phyloP scores from a whole-genome alignment of 2,113 vertebrate genomes.

The Ardeotis arabs region DNA sequence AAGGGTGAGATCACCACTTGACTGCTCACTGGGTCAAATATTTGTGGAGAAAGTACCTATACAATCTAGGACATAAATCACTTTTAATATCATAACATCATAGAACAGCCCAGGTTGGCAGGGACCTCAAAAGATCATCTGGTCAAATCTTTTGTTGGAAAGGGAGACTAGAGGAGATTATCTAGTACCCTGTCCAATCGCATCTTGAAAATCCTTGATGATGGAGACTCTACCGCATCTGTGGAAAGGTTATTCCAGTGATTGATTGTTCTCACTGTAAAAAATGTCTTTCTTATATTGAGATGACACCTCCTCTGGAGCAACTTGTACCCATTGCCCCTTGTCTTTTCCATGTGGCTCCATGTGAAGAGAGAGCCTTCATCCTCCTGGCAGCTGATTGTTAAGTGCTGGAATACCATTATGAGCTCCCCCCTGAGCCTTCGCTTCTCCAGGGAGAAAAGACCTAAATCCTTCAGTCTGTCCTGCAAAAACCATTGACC shows the following conservation, averaged over 20 bases:
- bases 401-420: neutral
- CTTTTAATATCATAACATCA: neutral
- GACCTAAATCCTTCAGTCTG: neutral
- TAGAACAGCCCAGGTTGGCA: neutral
- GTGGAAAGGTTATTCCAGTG: neutral
- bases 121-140: neutral
- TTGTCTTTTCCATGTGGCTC: neutral
- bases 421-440: neutral
- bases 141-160: neutral
- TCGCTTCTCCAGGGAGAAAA: neutral
- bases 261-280: neutral
- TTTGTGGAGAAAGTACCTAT: neutral
- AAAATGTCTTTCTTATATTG: neutral
- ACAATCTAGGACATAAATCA: neutral
- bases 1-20: neutral
- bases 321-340: neutral
- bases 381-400: neutral
- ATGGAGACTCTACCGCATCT: rapidly evolving
- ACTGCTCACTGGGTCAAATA: neutral
- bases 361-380: neutral
- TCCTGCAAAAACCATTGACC: neutral
- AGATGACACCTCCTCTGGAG: neutral
- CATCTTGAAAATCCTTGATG: neutral
- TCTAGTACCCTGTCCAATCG: neutral
- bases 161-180: neutral